Evolutionary conservation across 2,888 invertebrate genomes (phyloP).

Genomic region (Eretmocerus hayati): DNA sequence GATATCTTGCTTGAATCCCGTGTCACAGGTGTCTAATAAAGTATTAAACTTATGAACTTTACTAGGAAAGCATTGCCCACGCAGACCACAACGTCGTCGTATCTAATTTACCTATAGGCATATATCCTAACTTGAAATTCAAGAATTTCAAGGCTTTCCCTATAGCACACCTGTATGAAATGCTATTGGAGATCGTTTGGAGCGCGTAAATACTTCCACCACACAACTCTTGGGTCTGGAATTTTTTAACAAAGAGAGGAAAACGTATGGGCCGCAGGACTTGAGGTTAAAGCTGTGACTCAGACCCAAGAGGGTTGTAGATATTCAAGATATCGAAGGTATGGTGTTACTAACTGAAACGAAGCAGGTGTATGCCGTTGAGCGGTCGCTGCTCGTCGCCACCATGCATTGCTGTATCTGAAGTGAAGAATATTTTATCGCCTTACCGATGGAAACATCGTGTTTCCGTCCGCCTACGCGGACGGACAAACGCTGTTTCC

Average conservation of each 20-base stretch:
- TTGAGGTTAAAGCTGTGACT: slow-evolving; percentile 19
- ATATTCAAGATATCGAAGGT: slow-evolving; percentile 34
- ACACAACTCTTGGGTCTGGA: too few species aligned
- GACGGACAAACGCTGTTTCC: too few species aligned
- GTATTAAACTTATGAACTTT: slow-evolving; percentile 18
- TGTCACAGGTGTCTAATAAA: slow-evolving; percentile 22
- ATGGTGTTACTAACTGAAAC: slow-evolving; percentile 30
- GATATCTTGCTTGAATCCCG: too few species aligned
- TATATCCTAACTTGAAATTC: slow-evolving; percentile 20
- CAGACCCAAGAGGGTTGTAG: slow-evolving; percentile 31
- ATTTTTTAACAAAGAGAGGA: slow-evolving; percentile 11
- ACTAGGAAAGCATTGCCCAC: slow-evolving; percentile 8
- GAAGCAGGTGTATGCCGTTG: slow-evolving; percentile 33
- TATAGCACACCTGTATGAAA: too few species aligned
- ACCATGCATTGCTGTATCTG: too few species aligned
- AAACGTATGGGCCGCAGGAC: slow-evolving; percentile 13
- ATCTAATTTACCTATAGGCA: too few species aligned
- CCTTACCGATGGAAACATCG: too few species aligned
- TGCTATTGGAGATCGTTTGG: too few species aligned
- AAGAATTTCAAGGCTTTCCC: slow-evolving; percentile 13
- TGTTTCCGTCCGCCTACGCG: too few species aligned
- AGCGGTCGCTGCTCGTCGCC: not conserved
- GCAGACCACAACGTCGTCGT: not conserved
- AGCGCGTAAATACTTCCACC: slow-evolving; percentile 21
- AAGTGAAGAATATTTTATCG: too few species aligned